phyloP scores from a whole-genome alignment of 2,888 invertebrate species.

The Operophtera brumata region DNA sequence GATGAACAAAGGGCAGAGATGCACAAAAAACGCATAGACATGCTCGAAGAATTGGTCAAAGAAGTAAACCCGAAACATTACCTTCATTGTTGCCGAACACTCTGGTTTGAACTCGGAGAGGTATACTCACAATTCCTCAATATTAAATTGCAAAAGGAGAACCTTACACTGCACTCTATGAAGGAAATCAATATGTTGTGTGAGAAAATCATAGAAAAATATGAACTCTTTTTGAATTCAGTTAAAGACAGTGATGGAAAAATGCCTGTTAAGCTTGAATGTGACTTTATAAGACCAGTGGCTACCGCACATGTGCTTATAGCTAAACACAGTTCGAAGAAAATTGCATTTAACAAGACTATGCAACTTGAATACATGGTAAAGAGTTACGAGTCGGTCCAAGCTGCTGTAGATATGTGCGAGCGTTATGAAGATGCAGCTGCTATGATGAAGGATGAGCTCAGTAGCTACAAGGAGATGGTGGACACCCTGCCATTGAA shows the following conservation, averaged over 20 bases:
- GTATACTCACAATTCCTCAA: conserved; percentile 90
- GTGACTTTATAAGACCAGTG: conserved; percentile 83
- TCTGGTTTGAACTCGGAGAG: conserved; percentile 93
- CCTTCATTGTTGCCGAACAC: conserved; percentile 88
- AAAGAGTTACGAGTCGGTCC: conserved; percentile 85
- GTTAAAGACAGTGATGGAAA: conserved; percentile 81
- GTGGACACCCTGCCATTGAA: conserved; percentile 88
- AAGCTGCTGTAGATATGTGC: conserved; percentile 88
- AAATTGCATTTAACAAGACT: conserved; percentile 84
- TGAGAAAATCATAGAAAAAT: conserved; percentile 87
- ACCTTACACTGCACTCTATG: conserved; percentile 84
- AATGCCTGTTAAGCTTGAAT: conserved; percentile 81
- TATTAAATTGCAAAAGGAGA: conserved; percentile 86
- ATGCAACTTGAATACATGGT: conserved; percentile 83
- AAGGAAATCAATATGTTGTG: conserved; percentile 89
- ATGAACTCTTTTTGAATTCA: conserved; percentile 86
- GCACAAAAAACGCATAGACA: conserved; percentile 92
- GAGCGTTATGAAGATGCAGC: conserved; percentile 83
- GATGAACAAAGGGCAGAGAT: conserved; percentile 92
- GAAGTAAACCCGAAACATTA: conserved; percentile 94
- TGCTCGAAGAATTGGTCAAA: conserved; percentile 88
- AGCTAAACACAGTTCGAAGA: conserved; percentile 87
- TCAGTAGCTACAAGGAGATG: conserved; percentile 92
- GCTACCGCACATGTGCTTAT: conserved; percentile 91
- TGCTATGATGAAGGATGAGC: conserved; percentile 84